Base-by-base conservation (phyloP, 2,888 invertebrate genomes). In the Scaptomyza polygonia region DNA sequence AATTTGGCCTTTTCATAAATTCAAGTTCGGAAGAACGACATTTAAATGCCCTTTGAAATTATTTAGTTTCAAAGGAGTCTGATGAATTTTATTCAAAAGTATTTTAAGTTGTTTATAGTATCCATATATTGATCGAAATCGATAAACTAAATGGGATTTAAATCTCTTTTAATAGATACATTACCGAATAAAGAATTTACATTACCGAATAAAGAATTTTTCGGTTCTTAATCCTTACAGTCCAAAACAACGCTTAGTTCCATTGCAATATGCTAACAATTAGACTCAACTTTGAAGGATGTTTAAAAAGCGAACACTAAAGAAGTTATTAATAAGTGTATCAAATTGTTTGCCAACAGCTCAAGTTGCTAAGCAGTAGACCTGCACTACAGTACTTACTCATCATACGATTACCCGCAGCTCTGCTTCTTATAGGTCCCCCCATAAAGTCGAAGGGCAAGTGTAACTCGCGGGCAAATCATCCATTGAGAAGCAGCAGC, bases 1-100 rank as follows among this genome's bases (percentile, higher is more conserved):
- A 86, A 86, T 84, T 84, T 78, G 63, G 16, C 0, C 64, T 55
- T 79, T 76, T 66, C 56, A 72, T 61, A 7, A 42, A 72, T 65
- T 52, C 62, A 47, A 47, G 52, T 32, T n/a, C n/a, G n/a, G 39
- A 34, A 7, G 7, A 1, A 16, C 29, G 25, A 42, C 14, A 3
- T 4, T 32, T 0, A n/a, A n/a, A 69, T 67, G 57, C 79, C 14
- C 81, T 72, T 3, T 5, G 1, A 0, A 18, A 12, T 12, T n/a
- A 34, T n/a, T 34, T 5, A n/a, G 34, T 8, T 8, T 29, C 25
- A 29, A 29, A 8, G 29, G 8, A 29, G 8, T 29, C 4, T 5
- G 25, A 29, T 29, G 11, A 30, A 11, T 3, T 11, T 11, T 30
- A 30, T 34, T n/a, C 0, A 25, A 25, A 25, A 25, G 25, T 25